A percentile compares a stretch with the other conserved stretches of the same genome.
These are phyloP conservation scores for Momotus momota DNA, from an alignment of 2,797 vertebrate species.

Conservation along the genomic window DNA sequence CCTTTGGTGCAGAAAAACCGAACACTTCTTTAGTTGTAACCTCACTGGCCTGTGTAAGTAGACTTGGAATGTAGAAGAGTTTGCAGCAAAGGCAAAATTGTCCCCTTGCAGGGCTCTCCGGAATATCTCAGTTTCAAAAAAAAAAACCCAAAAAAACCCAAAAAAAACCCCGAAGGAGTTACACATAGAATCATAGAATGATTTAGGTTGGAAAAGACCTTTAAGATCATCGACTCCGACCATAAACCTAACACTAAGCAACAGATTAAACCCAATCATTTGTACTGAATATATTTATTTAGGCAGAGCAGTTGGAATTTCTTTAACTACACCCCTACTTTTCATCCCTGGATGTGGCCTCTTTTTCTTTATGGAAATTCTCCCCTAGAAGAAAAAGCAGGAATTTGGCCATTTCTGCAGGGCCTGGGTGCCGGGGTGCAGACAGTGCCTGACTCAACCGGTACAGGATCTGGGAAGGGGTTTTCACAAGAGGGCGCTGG, in stretches of 20 bases:
- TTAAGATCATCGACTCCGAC: too few relatives aligned
- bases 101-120: not conserved
- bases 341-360: not conserved
- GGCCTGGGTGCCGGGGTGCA: not conserved
- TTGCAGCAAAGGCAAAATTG: not conserved
- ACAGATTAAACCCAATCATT: not conserved
- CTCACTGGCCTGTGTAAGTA: not conserved
- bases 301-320: not conserved
- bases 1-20: not conserved
- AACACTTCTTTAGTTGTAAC: not conserved
- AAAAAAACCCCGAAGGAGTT: too few relatives aligned
- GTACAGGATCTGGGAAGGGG: not conserved
- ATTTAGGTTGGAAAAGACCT: too few relatives aligned
- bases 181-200: too few relatives aligned
- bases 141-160: not conserved
- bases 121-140: not conserved
- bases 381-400: not conserved
- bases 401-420: not conserved
- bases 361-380: not conserved
- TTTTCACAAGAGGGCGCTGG: constrained; percentile 59
- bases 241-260: too few relatives aligned
- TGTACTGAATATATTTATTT: not conserved
- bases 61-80: not conserved
- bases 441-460: accelerated
- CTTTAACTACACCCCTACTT: not conserved